Conservation (phyloP, 1,140 invertebrate genomes). For the Drosophila prosaltans region DNA sequence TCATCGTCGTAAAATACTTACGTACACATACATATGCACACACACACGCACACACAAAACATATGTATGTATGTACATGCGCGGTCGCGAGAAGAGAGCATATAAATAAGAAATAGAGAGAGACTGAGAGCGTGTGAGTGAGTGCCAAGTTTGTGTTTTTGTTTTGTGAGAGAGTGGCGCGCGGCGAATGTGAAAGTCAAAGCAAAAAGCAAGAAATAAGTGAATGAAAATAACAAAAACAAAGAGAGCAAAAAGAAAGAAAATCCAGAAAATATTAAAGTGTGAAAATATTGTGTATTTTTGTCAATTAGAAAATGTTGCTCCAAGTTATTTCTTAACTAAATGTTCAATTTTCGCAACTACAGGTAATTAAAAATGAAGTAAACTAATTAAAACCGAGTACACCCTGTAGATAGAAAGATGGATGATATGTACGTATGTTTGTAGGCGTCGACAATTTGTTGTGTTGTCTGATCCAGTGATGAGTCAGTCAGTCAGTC, state of each 20-base stretch:
- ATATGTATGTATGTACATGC: constrained; percentile 62
- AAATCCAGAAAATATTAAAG: constrained; percentile 21
- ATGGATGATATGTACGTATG: background rate
- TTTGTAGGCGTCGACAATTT: constrained; percentile 4
- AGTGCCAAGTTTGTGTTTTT: constrained; percentile 52
- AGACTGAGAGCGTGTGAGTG: constrained; percentile 31
- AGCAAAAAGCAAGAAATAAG: constrained; percentile 80
- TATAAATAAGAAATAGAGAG: constrained; percentile 37
- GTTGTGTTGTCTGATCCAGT: constrained; percentile 2
- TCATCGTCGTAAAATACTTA: constrained; percentile 72
- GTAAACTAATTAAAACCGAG: constrained; percentile 6
- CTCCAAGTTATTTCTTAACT: background rate
- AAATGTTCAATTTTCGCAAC: background rate
- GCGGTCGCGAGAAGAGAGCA: constrained; percentile 51
- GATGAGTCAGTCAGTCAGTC: background rate
- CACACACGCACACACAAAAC: constrained; percentile 26
- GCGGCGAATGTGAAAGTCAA: constrained; percentile 75
- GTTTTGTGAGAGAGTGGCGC: constrained; percentile 49
- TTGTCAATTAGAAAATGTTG: constrained; percentile 27
- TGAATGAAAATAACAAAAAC: constrained; percentile 77
- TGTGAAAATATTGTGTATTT: constrained; percentile 28
- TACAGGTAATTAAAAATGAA: constrained; percentile 7
- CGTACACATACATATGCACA: constrained; percentile 53
- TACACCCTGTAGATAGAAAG: background rate
- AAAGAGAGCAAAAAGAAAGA: constrained; percentile 57